phyloP scores from a whole-genome alignment of 2,888 invertebrate genomes.

The Papilio protenor region DNA sequence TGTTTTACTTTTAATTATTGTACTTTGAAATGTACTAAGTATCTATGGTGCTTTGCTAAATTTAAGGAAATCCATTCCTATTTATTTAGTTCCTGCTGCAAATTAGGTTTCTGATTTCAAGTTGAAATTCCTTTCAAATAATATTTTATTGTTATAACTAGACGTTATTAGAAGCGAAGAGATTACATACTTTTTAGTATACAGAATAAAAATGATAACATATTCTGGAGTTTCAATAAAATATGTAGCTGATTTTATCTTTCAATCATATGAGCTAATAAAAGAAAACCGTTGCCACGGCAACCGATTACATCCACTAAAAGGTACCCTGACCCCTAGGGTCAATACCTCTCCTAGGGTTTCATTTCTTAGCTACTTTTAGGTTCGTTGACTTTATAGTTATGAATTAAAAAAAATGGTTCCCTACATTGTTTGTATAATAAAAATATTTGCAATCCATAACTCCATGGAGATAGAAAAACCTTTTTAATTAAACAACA shows the following conservation, averaged over 20 bases:
- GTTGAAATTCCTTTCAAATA: neutral
- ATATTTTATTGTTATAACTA: too few species aligned
- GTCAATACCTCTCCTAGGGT: slow-evolving; percentile 36
- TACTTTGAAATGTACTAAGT: neutral
- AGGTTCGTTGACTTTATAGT: slow-evolving; percentile 33
- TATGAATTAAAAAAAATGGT: neutral
- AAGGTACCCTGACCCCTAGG: slow-evolving; percentile 39
- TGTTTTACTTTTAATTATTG: neutral
- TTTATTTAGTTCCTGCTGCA: neutral
- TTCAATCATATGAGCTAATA: slow-evolving; percentile 22
- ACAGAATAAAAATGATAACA: neutral
- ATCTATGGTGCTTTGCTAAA: neutral
- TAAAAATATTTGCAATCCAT: neutral
- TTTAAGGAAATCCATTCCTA: neutral
- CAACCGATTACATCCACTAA: slow-evolving; percentile 61
- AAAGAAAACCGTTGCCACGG: slow-evolving; percentile 35
- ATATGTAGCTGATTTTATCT: slow-evolving; percentile 23
- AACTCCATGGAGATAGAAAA: too few species aligned
- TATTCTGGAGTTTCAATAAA: neutral
- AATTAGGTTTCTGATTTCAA: neutral
- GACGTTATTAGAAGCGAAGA: too few species aligned
- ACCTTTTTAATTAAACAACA: too few species aligned
- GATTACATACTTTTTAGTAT: too few species aligned
- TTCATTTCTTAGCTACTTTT: slow-evolving; percentile 16
- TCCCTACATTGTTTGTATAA: neutral